Evolutionary conservation across 1,140 invertebrate species (phyloP).

Genomic region (Antheraea mylitta): DNA sequence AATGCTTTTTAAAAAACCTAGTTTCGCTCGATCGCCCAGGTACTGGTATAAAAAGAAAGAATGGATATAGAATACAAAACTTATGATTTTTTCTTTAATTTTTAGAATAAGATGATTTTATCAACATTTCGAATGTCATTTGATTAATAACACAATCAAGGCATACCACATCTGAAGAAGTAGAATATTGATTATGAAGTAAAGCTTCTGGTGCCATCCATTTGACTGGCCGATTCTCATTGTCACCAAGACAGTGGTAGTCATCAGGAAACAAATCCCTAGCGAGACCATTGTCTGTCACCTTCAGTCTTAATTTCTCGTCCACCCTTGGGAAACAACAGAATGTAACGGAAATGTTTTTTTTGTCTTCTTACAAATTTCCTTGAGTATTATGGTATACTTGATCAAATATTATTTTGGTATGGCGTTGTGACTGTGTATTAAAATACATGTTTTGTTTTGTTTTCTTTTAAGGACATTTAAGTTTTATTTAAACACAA

Average conservation of each 20-base stretch:
- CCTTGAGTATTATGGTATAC: background rate
- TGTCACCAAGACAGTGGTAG: constrained; percentile 96
- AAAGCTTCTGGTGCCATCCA: constrained; percentile 97
- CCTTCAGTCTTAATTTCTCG: constrained; percentile 89
- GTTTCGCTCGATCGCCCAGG: too few species aligned
- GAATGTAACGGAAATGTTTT: constrained; percentile 7
- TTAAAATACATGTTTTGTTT: background rate
- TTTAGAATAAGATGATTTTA: too few species aligned
- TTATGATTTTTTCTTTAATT: too few species aligned
- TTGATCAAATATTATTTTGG: background rate
- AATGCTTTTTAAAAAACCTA: too few species aligned
- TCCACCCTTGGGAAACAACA: constrained; percentile 81
- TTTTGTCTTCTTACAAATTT: background rate
- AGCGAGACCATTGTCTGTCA: constrained; percentile 93
- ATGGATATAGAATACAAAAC: too few species aligned
- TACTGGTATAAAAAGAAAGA: too few species aligned
- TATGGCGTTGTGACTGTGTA: background rate
- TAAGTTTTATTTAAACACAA: too few species aligned
- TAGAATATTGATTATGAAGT: constrained; percentile 87
- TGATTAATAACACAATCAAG: background rate
- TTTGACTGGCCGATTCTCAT: constrained; percentile 96
- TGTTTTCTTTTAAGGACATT: too few species aligned
- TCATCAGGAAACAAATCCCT: constrained; percentile 96
- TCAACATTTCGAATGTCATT: too few species aligned
- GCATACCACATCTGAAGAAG: constrained; percentile 91